phyloP scores from a whole-genome alignment of 2,113 vertebrate species.

The Pluvianellus socialis region DNA sequence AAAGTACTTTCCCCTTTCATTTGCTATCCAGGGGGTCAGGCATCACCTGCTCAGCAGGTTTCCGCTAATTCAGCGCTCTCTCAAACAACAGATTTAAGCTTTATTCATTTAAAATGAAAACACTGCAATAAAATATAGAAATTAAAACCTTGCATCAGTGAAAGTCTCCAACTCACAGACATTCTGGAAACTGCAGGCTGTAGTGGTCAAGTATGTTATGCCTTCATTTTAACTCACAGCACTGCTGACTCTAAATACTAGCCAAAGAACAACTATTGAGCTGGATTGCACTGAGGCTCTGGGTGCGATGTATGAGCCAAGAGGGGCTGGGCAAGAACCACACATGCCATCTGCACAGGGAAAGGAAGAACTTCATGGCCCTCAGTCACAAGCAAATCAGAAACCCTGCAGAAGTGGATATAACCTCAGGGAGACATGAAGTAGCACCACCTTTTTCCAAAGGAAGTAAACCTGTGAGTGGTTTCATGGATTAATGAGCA shows the following conservation, averaged over 20 bases:
- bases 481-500: neutral
- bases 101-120: neutral
- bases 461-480: neutral
- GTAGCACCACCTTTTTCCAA: neutral
- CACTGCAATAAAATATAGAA: neutral
- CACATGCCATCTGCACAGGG: neutral
- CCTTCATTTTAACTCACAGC: neutral
- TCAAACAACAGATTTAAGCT: neutral
- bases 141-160: neutral
- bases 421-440: neutral
- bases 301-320: neutral
- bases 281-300: neutral
- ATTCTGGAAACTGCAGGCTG: neutral
- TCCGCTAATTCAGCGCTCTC: neutral
- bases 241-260: neutral
- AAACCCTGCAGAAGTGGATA: neutral
- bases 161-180: neutral
- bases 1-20: neutral
- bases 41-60: neutral
- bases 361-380: neutral
- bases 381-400: neutral
- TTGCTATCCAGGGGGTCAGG: neutral
- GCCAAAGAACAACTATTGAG: neutral
- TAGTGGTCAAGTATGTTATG: neutral
- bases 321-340: neutral